These are phyloP conservation scores for Dallia pectoralis DNA, from an alignment of 2,797 vertebrate genomes.

Conservation along the genomic window DNA sequence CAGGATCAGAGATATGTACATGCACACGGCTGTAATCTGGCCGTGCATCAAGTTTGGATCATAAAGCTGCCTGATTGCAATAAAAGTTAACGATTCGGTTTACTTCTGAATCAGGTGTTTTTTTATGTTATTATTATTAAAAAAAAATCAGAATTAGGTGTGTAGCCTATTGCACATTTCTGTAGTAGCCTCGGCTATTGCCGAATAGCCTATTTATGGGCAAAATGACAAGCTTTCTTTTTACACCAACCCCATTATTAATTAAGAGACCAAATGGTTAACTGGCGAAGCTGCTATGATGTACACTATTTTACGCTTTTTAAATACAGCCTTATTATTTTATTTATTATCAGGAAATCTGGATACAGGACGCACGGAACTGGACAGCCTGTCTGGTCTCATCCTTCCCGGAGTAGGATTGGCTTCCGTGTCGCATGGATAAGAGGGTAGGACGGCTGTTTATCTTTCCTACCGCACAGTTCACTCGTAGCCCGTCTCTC, in stretches of 20 bases:
- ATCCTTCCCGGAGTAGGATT: conserved; percentile 64
- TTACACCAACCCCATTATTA: neutral
- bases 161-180: neutral
- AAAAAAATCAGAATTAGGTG: too few relatives aligned
- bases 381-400: conserved; percentile 68
- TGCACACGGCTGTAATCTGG: neutral
- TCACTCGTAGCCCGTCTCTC: conserved; percentile 7
- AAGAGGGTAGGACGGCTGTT: conserved; percentile 74
- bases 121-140: too few relatives aligned
- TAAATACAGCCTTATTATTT: neutral
- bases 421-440: conserved; percentile 80
- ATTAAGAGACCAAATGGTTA: neutral
- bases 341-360: conserved; percentile 49
- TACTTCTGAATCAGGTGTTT: neutral
- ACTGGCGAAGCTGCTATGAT: neutral
- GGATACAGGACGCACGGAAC: conserved; percentile 51
- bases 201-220: neutral
- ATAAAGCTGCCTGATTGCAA: neutral
- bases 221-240: neutral
- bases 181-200: neutral
- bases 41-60: conserved; percentile 5
- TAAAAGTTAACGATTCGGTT: conserved; percentile 5
- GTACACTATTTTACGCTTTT: neutral
- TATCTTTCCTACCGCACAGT: conserved; percentile 1
- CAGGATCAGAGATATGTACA: neutral